Evolutionary conservation across 2,797 vertebrate species (phyloP).

Genomic region (Coluber constrictor): DNA sequence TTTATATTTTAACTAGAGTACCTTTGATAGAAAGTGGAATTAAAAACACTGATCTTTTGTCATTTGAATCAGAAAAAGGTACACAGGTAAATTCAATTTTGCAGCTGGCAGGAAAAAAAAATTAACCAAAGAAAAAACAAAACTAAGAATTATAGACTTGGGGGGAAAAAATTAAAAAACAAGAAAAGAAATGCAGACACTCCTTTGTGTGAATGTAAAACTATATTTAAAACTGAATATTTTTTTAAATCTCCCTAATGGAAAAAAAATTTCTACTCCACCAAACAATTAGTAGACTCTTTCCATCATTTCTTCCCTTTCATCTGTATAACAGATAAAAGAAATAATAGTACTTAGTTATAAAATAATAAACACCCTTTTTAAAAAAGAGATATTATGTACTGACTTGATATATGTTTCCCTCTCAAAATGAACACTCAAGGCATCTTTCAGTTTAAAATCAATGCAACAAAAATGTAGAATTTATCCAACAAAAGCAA

Average conservation of each 20-base stretch:
- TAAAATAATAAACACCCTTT: background rate
- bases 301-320: background rate
- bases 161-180: background rate
- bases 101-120: conserved; percentile 60
- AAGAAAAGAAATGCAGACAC: background rate
- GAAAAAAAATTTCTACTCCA: background rate
- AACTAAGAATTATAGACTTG: background rate
- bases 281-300: background rate
- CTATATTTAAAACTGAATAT: background rate
- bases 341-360: background rate
- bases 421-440: background rate
- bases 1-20: background rate
- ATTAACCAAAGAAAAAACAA: conserved; percentile 53
- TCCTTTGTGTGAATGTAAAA: background rate
- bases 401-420: background rate
- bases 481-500: background rate
- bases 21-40: conserved; percentile 57
- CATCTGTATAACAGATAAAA: background rate
- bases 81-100: conserved; percentile 62
- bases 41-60: conserved; percentile 64
- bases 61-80: conserved; percentile 61
- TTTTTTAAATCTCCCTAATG: background rate
- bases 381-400: background rate
- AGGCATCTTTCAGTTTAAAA: background rate
- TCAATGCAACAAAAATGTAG: background rate